Base-by-base conservation (phyloP, 2,797 vertebrate genomes). In the Sus cebifrons region DNA sequence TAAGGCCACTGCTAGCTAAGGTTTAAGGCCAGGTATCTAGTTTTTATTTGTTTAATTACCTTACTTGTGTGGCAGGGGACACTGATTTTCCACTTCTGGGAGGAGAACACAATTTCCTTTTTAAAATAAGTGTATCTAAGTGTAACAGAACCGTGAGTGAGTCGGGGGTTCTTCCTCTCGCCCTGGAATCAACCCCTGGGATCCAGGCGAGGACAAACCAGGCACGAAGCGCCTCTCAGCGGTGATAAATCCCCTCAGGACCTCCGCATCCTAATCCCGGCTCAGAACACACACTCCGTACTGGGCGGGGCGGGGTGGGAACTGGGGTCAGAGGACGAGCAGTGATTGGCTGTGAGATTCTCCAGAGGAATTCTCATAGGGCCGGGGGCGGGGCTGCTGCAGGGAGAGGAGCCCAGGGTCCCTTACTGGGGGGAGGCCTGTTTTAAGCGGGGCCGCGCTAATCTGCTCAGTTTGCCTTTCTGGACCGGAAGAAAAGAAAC, bases 101-200 rank as follows among this genome's bases (percentile, higher is more conserved):
- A 86, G 36, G 54, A 40, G 68, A 86, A 70, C 70, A 25, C 12
- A 68, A 85, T 87, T 87, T 89, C 81, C 27, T 40, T 79, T 86
- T 18, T 58, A 65, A 92, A 82, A 27, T 3, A 79, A 87, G 40
- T 64, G 20, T 27, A 62, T 23, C 25, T 11, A 13, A n/a, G 44
- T 75, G 44, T 9, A 29, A 25, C 2, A 44, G 77, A 85, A 54
- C 54, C 40, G 13, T 18, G 44, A 12, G 21, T 15, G n/a, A 10
- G n/a, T 15, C 1, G 36, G 27, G 21, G 17, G 2, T 21, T 62
- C 18, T 21, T 20, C 12, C 44, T 78, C 60, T 73, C 29, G 29
- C 23, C 25, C 8, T 56, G 58, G 20, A 84, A 44, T 11, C 58
- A 77, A 62, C 54, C 91, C 13, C 44, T 4, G 32, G 29, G 64